Base-by-base conservation (phyloP, 2,113 vertebrate species). In the Dromas ardeola region DNA sequence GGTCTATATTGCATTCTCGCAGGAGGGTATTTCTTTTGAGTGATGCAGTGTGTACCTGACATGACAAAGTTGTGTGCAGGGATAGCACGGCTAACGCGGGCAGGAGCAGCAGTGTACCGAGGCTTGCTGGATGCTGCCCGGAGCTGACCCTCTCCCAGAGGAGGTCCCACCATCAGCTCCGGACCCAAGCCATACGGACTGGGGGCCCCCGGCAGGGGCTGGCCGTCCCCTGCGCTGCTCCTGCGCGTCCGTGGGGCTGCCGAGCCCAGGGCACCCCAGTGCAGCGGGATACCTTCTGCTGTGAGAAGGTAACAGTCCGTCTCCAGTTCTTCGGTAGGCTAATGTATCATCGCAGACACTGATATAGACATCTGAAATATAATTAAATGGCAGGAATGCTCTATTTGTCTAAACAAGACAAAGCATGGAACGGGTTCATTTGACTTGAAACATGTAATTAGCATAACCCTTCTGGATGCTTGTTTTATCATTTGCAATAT, bases 401-500 rank as follows among this genome's bases (percentile, higher is more conserved):
- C 92, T 96, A 15, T 87, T 97, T 90, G 95, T 96, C 97, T 81
- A 69, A 95, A 36, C 76, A 96, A 97, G 97, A 96, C 95, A 95
- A 92, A 97, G 96, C 89, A 86, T 76, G 81, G 63, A 65, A 87
- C 3, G 29, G 81, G 93, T 94, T 94, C 95, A 92, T 97, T 96
- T 96, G 96, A 96, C 95, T 97, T 84, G 95, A 88, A 95, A 97
- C 91, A 90, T 88, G 86, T 89, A 97, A 95, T 98, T 95, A 97
- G 95, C 93, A 95, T 95, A 97, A 97, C 96, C 95, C 94, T 96
- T 96, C 84, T 95, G 94, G 97, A 97, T 96, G 96, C 96, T 97
- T 96, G 95, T 95, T 97, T 96, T 97, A 95, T 97, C 96, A 96
- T 97, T 97, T 96, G 92, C 86, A 96, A 88, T 97, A 94, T 38